Percentiles rank a stretch among this genome's conserved stretches.
Evolutionary conservation across 2,888 invertebrate genomes (phyloP).

Genomic region (Drosophila stalkeri): DNA sequence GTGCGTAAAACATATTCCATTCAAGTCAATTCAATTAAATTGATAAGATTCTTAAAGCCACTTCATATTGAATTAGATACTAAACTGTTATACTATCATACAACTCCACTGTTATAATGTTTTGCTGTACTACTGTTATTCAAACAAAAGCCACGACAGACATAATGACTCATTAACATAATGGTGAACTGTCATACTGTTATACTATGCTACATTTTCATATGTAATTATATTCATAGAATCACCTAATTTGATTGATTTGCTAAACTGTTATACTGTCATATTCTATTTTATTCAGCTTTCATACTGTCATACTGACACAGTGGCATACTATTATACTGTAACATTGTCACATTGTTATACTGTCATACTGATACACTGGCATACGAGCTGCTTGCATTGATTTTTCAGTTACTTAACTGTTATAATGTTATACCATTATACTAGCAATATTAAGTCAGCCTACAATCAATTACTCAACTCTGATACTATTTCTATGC

Average conservation of each 20-base stretch:
- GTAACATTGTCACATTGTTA: not conserved
- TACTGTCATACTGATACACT: no score
- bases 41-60: not conserved
- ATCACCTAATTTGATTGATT: no score
- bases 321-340: not conserved
- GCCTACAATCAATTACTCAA: not conserved
- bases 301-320: no score
- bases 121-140: no score
- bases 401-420: no score
- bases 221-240: no score
- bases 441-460: not conserved
- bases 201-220: not conserved
- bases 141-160: no score
- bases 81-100: constrained; percentile 3
- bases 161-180: no score
- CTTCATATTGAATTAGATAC: not conserved
- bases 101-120: not conserved
- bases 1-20: not conserved
- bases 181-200: not conserved
- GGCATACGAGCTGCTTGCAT: no score
- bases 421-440: not conserved
- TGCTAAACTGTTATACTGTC: not conserved
- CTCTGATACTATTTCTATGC: not conserved
- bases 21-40: not conserved
- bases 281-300: no score